phyloP scores from a whole-genome alignment of 2,888 invertebrate species.

The Acanthosepion lycidas region DNA sequence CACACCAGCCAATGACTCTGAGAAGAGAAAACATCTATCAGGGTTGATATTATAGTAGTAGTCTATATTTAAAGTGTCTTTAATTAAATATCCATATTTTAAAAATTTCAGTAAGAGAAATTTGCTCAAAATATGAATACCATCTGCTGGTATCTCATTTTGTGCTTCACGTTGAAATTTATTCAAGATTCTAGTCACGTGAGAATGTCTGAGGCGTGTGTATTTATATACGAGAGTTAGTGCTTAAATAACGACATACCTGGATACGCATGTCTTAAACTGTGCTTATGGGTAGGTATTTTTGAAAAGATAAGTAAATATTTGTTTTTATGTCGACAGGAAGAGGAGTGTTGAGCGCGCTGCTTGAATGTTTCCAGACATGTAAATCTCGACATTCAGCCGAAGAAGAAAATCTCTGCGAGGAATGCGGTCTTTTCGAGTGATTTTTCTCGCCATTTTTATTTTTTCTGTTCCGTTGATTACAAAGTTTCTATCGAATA shows the following conservation, averaged over 20 bases:
- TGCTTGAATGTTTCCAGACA: background rate
- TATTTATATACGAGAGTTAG: background rate
- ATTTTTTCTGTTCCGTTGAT: too few relatives aligned
- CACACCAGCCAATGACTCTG: too few relatives aligned
- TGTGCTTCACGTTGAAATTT: background rate
- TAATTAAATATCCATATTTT: too few relatives aligned
- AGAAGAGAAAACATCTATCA: too few relatives aligned
- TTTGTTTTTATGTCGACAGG: background rate
- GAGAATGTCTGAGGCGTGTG: background rate
- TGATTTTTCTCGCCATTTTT: too few relatives aligned
- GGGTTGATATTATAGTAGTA: too few relatives aligned
- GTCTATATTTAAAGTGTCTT: too few relatives aligned
- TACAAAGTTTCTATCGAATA: too few relatives aligned
- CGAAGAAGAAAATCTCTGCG: background rate
- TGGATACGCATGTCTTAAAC: background rate
- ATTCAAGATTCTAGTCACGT: background rate
- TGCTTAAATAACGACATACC: background rate
- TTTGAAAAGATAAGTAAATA: background rate
- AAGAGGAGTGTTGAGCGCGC: background rate
- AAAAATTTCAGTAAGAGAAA: too few relatives aligned
- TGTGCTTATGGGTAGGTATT: background rate
- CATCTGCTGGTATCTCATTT: background rate
- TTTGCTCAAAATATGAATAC: too few relatives aligned
- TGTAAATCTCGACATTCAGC: background rate
- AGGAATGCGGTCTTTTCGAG: background rate